These are phyloP conservation scores for Discoglossus pictus DNA, from an alignment of 2,797 vertebrate species.

Conservation along the genomic window DNA sequence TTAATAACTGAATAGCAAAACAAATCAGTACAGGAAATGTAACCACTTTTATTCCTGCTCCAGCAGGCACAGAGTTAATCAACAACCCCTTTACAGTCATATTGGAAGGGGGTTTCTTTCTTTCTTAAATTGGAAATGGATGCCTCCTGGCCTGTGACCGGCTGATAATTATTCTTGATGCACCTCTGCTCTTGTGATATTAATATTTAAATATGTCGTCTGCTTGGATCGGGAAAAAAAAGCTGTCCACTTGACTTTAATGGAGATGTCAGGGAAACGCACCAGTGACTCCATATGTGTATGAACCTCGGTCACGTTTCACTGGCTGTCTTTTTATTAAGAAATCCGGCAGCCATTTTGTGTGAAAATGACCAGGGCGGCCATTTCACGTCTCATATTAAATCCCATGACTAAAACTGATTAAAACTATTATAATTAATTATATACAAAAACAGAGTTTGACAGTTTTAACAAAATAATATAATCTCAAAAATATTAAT, in stretches of 20 bases:
- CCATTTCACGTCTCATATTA: too few relatives aligned
- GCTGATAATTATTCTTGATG: conserved; percentile 16
- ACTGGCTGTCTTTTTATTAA: conserved; percentile 12
- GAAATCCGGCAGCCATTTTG: conserved; percentile 29
- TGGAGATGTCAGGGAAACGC: conserved; percentile 38
- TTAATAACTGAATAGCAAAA: too few relatives aligned
- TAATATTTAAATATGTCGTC: conserved; percentile 40
- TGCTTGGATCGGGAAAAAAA: conserved; percentile 13
- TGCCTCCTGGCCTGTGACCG: neutral
- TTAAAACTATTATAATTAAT: too few relatives aligned
- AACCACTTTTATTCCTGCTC: too few relatives aligned
- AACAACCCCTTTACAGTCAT: too few relatives aligned
- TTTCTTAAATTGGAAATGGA: neutral
- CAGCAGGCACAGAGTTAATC: too few relatives aligned
- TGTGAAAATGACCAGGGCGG: conserved; percentile 15
- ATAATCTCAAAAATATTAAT: too few relatives aligned
- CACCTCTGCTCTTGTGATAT: conserved; percentile 27
- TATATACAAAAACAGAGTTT: too few relatives aligned
- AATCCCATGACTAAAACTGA: too few relatives aligned
- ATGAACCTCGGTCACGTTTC: conserved; percentile 31
- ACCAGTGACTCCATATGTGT: conserved; percentile 28
- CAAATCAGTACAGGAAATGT: too few relatives aligned
- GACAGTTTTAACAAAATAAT: too few relatives aligned
- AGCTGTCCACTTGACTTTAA: conserved; percentile 44
- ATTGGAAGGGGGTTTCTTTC: neutral